Percentiles rank a stretch among this genome's conserved stretches.
Evolutionary conservation across 2,888 invertebrate genomes (phyloP).

Genomic region (Clepsis dumicolana): DNA sequence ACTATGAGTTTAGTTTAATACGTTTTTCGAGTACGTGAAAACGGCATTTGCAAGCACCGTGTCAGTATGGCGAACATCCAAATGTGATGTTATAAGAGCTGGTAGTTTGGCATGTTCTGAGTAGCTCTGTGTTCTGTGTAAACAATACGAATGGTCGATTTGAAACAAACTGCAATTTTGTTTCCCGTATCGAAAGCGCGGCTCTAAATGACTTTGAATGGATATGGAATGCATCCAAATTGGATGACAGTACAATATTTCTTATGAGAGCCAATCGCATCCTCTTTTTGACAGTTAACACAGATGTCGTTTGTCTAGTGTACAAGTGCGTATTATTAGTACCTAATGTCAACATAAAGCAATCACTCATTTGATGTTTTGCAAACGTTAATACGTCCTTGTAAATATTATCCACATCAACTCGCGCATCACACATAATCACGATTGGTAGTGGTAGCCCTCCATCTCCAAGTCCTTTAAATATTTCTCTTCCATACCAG

Average conservation of each 20-base stretch:
- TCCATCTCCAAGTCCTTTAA: no score
- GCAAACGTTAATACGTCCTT: no score
- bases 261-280: not conserved
- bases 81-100: constrained; percentile 53
- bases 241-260: not conserved
- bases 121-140: constrained; percentile 49
- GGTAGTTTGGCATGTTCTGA: constrained; percentile 47
- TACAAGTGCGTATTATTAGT: no score
- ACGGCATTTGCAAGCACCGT: constrained; percentile 48
- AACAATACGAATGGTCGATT: constrained; percentile 56
- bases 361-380: no score
- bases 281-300: not conserved
- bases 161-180: constrained; percentile 54
- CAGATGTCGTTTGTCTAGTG: no score
- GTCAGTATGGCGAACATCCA: constrained; percentile 54
- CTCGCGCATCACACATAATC: no score
- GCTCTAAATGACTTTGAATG: constrained; percentile 12
- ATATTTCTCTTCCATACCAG: not conserved
- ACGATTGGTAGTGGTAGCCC: no score
- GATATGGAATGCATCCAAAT: constrained; percentile 24
- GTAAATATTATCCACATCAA: no score
- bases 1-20: constrained; percentile 2
- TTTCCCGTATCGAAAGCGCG: constrained; percentile 46
- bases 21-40: constrained; percentile 45
- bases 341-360: no score